phyloP scores from a whole-genome alignment of 1,140 invertebrate genomes.

The Lordiphosa collinella region DNA sequence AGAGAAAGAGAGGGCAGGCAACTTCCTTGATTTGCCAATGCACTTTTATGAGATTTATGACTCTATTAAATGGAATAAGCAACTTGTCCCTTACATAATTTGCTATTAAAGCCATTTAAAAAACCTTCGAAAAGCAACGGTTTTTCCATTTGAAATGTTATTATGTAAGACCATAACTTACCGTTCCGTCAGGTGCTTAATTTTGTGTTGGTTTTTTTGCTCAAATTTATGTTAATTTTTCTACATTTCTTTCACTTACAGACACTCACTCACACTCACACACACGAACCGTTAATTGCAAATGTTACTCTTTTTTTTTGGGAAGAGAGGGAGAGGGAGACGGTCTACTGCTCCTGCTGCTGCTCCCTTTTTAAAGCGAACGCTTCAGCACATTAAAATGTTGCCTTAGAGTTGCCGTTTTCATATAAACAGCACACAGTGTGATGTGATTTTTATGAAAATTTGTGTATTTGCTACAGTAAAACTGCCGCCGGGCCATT shows the following conservation, averaged over 20 bases:
- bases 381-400: slow-evolving; percentile 75
- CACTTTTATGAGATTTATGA: slow-evolving; percentile 37
- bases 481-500: slow-evolving; percentile 70
- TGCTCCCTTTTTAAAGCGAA: slow-evolving; percentile 56
- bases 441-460: slow-evolving; percentile 78
- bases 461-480: slow-evolving; percentile 71
- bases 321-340: slow-evolving; percentile 27
- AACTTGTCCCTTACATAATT: no score
- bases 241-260: not conserved
- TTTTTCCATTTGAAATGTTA: slow-evolving; percentile 34
- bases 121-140: not conserved
- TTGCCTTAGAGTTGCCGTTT: slow-evolving; percentile 79
- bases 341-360: slow-evolving; percentile 27
- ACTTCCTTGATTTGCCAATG: slow-evolving; percentile 15
- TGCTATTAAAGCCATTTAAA: no score
- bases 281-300: slow-evolving; percentile 8
- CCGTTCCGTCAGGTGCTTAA: slow-evolving; percentile 1
- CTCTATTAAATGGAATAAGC: not conserved
- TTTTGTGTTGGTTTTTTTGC: slow-evolving; percentile 1
- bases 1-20: not conserved
- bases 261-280: slow-evolving; percentile 37
- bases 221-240: not conserved
- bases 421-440: slow-evolving; percentile 79
- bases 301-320: not conserved
- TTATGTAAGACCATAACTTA: slow-evolving; percentile 29